phyloP scores from a whole-genome alignment of 1,140 invertebrate species.

The Drosophila setifemur region DNA sequence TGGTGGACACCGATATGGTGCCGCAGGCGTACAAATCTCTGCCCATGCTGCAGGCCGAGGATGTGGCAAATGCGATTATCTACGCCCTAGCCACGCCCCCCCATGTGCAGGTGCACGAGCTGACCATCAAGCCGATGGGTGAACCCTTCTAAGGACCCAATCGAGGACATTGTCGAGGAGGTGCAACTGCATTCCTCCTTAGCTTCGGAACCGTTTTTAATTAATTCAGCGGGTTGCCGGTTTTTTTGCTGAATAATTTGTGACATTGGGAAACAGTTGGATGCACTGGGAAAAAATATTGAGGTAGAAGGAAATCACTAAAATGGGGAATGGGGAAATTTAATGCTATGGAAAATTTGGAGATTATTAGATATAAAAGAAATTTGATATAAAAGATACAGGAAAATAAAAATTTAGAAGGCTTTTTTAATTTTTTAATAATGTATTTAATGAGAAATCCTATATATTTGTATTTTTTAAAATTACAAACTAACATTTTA shows the following conservation, averaged over 20 bases:
- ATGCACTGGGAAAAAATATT: neutral
- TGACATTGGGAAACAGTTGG: neutral
- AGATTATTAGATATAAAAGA: no score
- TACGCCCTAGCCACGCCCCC: conserved; percentile 83
- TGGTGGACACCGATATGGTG: conserved; percentile 84
- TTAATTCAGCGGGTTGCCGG: no score
- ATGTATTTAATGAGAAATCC: no score
- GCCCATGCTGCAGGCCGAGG: conserved; percentile 81
- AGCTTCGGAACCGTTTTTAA: no score
- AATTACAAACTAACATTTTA: no score
- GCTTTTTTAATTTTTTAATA: no score
- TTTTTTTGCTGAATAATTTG: neutral
- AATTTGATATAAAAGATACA: no score
- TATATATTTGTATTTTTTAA: no score
- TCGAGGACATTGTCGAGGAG: no score
- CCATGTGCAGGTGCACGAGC: conserved; percentile 83
- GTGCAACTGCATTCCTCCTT: neutral
- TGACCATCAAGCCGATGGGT: conserved; percentile 74
- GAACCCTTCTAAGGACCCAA: conserved; percentile 61
- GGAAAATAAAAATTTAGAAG: no score
- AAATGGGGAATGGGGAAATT: neutral
- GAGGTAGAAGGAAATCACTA: no score
- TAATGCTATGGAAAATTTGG: no score
- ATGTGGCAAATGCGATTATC: conserved; percentile 84
- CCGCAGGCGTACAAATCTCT: conserved; percentile 48